Evolutionary conservation across 2,888 invertebrate species (phyloP).

Genomic region (Diplolepis rosae): DNA sequence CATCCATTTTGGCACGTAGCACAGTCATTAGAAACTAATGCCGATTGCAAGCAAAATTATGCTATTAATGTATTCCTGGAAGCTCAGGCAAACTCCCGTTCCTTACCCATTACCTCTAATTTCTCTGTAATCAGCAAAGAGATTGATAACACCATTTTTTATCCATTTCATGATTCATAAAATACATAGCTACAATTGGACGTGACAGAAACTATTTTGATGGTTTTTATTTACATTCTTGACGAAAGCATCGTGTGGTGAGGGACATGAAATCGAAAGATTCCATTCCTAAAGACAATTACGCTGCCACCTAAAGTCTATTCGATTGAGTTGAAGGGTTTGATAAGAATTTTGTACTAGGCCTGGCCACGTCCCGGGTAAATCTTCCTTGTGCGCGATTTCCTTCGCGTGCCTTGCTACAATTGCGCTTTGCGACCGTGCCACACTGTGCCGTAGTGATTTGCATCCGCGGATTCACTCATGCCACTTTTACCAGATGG

Average conservation of each 20-base stretch:
- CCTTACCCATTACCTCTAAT: constrained; percentile 64
- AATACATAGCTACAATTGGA: not conserved
- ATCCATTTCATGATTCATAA: constrained; percentile 10
- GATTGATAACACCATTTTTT: constrained; percentile 49
- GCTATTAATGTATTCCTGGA: constrained; percentile 68
- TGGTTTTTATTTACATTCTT: not conserved
- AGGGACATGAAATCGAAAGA: constrained; percentile 43
- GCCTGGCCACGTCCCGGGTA: constrained; percentile 44
- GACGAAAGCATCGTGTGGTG: not conserved
- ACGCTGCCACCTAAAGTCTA: constrained; percentile 50
- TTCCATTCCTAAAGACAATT: constrained; percentile 53
- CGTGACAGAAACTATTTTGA: too few relatives aligned
- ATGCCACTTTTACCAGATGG: constrained; percentile 43
- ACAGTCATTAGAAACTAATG: constrained; percentile 55
- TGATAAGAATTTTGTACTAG: constrained; percentile 38
- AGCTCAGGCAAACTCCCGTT: constrained; percentile 60
- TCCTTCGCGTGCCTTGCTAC: constrained; percentile 54
- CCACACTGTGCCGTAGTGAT: too few relatives aligned
- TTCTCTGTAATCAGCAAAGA: constrained; percentile 60
- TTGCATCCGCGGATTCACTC: constrained; percentile 53
- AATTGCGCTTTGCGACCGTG: constrained; percentile 47
- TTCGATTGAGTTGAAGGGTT: constrained; percentile 43
- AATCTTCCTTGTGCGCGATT: constrained; percentile 41
- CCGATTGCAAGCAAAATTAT: constrained; percentile 54
- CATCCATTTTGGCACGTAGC: constrained; percentile 64